Evolutionary conservation across 2,888 invertebrate species (phyloP).

Genomic region (Nezara viridula): DNA sequence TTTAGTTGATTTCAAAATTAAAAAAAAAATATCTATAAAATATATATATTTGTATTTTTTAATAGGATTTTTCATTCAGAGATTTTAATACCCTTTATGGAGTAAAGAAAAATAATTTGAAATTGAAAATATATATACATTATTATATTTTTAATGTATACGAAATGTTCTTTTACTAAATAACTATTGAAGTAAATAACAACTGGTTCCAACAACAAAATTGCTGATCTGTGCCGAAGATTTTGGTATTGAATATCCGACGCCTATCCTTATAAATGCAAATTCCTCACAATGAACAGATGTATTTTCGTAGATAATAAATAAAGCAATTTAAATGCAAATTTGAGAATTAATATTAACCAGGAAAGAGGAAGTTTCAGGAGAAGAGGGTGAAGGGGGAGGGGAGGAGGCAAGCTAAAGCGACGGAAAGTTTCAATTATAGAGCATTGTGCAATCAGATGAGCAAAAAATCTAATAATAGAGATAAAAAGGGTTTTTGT

Average conservation of each 20-base stretch:
- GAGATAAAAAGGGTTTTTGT: conserved; percentile 16
- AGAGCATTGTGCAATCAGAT: conserved; percentile 5
- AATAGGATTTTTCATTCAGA: no score
- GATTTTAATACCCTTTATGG: no score
- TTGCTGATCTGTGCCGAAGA: no score
- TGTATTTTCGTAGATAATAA: conserved; percentile 30
- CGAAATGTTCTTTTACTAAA: no score
- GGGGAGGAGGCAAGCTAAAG: neutral
- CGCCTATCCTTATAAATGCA: neutral
- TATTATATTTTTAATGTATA: no score
- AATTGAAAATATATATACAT: no score
- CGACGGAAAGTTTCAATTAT: conserved; percentile 33
- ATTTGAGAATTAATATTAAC: conserved; percentile 28
- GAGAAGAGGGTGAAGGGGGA: neutral
- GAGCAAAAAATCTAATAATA: neutral
- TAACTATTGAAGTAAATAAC: no score
- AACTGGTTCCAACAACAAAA: no score
- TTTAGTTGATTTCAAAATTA: no score
- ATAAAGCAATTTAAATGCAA: conserved; percentile 39
- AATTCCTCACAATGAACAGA: conserved; percentile 17
- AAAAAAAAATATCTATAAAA: no score
- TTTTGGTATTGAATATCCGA: neutral
- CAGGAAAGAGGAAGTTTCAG: neutral
- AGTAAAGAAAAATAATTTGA: no score
- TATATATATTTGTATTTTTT: no score